Evolutionary conservation across 2,888 invertebrate species (phyloP).

Genomic region (Ernsta delagoae): DNA sequence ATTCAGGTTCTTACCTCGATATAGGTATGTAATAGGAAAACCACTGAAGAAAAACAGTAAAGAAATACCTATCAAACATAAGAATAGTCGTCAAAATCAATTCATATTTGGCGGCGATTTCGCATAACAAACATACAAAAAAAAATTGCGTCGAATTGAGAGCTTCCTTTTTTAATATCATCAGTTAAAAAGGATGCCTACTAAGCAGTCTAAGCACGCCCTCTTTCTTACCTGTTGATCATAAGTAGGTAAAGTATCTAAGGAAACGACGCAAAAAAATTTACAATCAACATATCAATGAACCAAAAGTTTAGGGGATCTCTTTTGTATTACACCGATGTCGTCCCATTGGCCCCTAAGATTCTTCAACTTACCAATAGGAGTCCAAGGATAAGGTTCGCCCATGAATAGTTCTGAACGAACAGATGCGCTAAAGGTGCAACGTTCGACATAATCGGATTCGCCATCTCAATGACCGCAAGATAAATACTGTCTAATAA

Average conservation of each 20-base stretch:
- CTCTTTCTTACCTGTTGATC: conserved; percentile 22
- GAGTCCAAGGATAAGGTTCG: conserved; percentile 59
- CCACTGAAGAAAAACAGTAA: no score
- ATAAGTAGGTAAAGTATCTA: conserved; percentile 38
- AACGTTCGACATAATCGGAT: conserved; percentile 51
- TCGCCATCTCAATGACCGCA: conserved; percentile 46
- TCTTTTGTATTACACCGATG: conserved; percentile 53
- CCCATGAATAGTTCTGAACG: conserved; percentile 49
- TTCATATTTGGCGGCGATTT: no score
- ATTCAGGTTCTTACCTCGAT: no score
- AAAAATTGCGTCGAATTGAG: no score
- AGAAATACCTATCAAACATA: no score
- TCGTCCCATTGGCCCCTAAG: conserved; percentile 61
- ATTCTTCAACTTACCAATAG: conserved; percentile 59
- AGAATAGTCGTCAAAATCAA: no score
- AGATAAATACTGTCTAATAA: conserved; percentile 39
- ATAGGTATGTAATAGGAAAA: no score
- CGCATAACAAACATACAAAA: no score
- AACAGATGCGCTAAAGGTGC: conserved; percentile 72
- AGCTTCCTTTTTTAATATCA: no score
- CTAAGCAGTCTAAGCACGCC: conserved; percentile 8
- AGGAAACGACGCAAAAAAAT: conserved; percentile 40
- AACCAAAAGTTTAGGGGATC: conserved; percentile 55
- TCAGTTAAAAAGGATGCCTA: not conserved
- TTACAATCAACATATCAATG: conserved; percentile 44